Percentiles rank a stretch among this genome's conserved stretches.
phyloP scores from a whole-genome alignment of 2,888 invertebrate species.

The Meiosimyza decipiens region DNA sequence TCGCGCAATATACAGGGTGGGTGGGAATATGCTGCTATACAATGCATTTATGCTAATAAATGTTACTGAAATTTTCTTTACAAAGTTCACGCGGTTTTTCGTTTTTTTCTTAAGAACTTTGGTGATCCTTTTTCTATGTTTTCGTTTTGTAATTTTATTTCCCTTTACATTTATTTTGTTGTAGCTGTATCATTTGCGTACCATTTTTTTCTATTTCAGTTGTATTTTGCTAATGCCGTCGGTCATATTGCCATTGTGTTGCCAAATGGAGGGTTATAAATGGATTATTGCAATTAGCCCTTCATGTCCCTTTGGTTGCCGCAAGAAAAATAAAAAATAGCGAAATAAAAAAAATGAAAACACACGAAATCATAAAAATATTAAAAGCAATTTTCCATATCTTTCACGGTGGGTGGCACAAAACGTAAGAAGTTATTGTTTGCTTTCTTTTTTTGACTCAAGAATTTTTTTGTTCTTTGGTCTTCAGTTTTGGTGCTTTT shows the following conservation, averaged over 20 bases:
- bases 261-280: constrained; percentile 61
- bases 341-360: constrained; percentile 1
- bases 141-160: constrained; percentile 7
- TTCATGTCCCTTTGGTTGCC: constrained; percentile 38
- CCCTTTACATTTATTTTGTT: constrained; percentile 3
- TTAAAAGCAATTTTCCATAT: constrained; percentile 34
- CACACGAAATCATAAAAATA: constrained; percentile 39
- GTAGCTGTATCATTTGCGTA: constrained; percentile 20
- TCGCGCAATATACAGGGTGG: not conserved
- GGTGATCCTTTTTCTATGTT: not conserved
- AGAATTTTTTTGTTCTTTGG: constrained; percentile 18
- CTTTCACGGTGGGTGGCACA: constrained; percentile 44
- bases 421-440: constrained; percentile 21
- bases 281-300: constrained; percentile 67
- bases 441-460: constrained; percentile 17
- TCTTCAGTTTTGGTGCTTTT: not conserved
- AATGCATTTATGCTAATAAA: constrained; percentile 19
- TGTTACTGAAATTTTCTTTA: not conserved
- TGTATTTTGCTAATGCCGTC: constrained; percentile 36
- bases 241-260: constrained; percentile 46
- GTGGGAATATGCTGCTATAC: not conserved
- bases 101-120: not conserved
- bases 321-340: not conserved
- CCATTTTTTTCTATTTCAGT: constrained; percentile 38
- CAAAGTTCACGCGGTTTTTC: constrained; percentile 23